phyloP scores from a whole-genome alignment of 2,888 invertebrate species.

The Chymomyza fuscimana region DNA sequence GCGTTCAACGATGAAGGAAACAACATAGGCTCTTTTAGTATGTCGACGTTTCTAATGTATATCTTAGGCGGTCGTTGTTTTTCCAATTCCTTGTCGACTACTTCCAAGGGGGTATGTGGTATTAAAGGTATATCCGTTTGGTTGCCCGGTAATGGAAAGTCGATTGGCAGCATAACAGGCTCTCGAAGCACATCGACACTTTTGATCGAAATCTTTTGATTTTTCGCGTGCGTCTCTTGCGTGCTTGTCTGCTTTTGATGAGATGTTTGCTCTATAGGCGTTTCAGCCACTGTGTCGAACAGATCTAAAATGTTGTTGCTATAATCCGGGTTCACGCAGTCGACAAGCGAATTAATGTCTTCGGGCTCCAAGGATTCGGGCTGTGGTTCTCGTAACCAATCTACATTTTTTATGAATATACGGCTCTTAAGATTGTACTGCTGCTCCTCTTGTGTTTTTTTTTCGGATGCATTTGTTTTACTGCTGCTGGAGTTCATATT shows the following conservation, averaged over 20 bases:
- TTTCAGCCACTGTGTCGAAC: conserved; percentile 14
- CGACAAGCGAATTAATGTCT: conserved; percentile 35
- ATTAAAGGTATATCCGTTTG: conserved; percentile 18
- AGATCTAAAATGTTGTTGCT: conserved; percentile 49
- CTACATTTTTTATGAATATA: conserved; percentile 79
- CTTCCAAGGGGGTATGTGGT: conserved; percentile 29
- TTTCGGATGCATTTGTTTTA: conserved; percentile 18
- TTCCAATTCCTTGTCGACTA: conserved; percentile 32
- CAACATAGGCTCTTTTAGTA: conserved; percentile 76
- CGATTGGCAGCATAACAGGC: conserved; percentile 69
- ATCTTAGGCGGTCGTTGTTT: conserved; percentile 77
- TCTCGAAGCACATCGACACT: conserved; percentile 78
- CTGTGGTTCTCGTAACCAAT: conserved; percentile 75
- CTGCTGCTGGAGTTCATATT: conserved; percentile 12
- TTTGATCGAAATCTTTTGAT: conserved; percentile 78
- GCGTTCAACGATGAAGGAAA: conserved; percentile 56
- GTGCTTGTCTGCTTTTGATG: conserved; percentile 11
- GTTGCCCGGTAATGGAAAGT: conserved; percentile 57
- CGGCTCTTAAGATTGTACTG: conserved; percentile 63
- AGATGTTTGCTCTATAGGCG: conserved; percentile 5
- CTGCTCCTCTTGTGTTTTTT: conserved; percentile 9
- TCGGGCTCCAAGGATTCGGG: conserved; percentile 35
- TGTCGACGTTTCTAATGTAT: conserved; percentile 79
- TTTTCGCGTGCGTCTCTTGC: conserved; percentile 38
- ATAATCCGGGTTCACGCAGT: conserved; percentile 40